Conservation (phyloP, 2,113 vertebrate species). For the Hemibates koningsi region DNA sequence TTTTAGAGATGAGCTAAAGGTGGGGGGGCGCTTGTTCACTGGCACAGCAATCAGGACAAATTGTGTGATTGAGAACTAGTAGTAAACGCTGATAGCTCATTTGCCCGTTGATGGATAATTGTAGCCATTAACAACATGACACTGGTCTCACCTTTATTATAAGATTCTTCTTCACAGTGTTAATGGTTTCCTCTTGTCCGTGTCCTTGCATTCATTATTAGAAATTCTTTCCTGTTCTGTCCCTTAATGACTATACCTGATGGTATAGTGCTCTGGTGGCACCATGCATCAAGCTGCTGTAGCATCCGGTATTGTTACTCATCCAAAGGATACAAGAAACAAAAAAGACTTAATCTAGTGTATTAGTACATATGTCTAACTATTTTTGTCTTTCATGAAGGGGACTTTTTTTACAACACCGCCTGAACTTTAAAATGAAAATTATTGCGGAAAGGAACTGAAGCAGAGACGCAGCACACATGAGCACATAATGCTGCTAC, state of each 20-base stretch:
- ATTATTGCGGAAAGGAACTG: slow-evolving; percentile 10
- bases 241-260: slow-evolving; percentile 27
- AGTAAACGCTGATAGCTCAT: slow-evolving; percentile 56
- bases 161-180: slow-evolving; percentile 31
- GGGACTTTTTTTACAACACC: not conserved
- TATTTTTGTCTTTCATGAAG: not conserved
- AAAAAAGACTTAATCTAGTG: not conserved
- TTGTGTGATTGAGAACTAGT: slow-evolving; percentile 49
- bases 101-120: slow-evolving; percentile 58
- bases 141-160: slow-evolving; percentile 54
- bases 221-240: slow-evolving; percentile 2
- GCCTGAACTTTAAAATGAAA: slow-evolving; percentile 24
- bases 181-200: slow-evolving; percentile 42
- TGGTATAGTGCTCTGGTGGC: not conserved
- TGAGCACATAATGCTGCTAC: slow-evolving; percentile 13
- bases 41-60: slow-evolving; percentile 34
- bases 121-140: slow-evolving; percentile 55
- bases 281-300: not conserved
- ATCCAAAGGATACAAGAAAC: not conserved
- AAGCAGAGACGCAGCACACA: slow-evolving; percentile 21
- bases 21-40: slow-evolving; percentile 1
- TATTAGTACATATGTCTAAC: not conserved
- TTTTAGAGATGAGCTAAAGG: slow-evolving; percentile 10
- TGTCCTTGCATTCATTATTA: slow-evolving; percentile 48
- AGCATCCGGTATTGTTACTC: not conserved